phyloP scores from a whole-genome alignment of 2,888 invertebrate species.

The Lasioglossum calceatum region DNA sequence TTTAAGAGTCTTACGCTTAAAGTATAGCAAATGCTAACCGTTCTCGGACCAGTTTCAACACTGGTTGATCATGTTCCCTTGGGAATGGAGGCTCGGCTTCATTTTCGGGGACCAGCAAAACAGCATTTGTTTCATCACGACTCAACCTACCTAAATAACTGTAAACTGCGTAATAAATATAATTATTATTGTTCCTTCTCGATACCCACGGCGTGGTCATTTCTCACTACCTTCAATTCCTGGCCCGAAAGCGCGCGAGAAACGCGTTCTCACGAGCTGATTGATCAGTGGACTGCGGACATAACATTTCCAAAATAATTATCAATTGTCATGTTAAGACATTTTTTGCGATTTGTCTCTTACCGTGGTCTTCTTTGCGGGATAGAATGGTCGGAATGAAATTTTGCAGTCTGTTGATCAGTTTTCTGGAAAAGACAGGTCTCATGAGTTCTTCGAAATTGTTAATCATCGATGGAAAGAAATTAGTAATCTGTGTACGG shows the following conservation, averaged over 20 bases:
- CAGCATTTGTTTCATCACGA: conserved; percentile 57
- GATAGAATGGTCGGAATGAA: neutral
- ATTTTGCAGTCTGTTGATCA: conserved; percentile 4
- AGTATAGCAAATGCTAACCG: conserved; percentile 62
- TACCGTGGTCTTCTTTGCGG: neutral
- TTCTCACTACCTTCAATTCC: conserved; percentile 19
- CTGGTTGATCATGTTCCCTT: conserved; percentile 2
- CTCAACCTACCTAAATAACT: conserved; percentile 61
- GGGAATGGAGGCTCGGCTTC: neutral
- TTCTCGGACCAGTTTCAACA: conserved; percentile 52
- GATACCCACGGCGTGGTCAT: conserved; percentile 39
- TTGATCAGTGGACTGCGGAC: conserved; percentile 4
- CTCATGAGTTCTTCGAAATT: neutral
- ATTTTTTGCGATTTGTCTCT: neutral
- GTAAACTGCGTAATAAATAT: conserved; percentile 65
- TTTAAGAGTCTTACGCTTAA: conserved; percentile 66
- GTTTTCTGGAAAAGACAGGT: neutral
- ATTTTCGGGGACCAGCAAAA: conserved; percentile 14
- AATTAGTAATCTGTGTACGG: neutral
- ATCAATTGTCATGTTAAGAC: neutral
- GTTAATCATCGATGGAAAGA: neutral
- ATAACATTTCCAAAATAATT: neutral
- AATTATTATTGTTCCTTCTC: conserved; percentile 65
- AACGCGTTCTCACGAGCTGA: neutral
- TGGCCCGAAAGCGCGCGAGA: neutral